These are phyloP conservation scores for Trichacis sp. DNA, from an alignment of 2,888 invertebrate species.

Conservation along the genomic window DNA sequence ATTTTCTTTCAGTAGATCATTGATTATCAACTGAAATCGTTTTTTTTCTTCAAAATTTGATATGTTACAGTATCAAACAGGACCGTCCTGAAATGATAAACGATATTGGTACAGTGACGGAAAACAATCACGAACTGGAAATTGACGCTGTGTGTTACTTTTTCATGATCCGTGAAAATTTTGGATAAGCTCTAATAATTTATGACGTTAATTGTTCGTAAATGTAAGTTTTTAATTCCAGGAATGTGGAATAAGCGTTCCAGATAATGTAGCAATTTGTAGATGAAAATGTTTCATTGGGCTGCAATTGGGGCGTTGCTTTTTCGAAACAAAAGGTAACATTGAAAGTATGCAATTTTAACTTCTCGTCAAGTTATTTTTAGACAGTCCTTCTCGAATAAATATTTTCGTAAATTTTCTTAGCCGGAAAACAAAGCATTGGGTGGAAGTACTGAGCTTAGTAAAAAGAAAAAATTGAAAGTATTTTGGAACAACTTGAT, in stretches of 20 bases:
- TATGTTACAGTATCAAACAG: constrained; percentile 62
- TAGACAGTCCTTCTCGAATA: no score
- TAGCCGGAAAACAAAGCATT: constrained; percentile 37
- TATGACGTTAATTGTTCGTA: no score
- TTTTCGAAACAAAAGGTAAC: constrained; percentile 43
- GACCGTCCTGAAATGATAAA: constrained; percentile 59
- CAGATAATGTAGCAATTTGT: constrained; percentile 56
- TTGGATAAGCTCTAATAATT: constrained; percentile 55
- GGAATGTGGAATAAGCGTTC: constrained; percentile 55
- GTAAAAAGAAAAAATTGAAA: constrained; percentile 45
- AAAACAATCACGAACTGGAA: constrained; percentile 51
- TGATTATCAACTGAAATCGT: constrained; percentile 3
- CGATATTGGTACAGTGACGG: constrained; percentile 61
- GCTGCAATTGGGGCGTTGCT: constrained; percentile 53
- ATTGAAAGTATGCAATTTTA: constrained; percentile 44
- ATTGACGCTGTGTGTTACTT: constrained; percentile 44
- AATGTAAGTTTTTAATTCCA: constrained; percentile 39
- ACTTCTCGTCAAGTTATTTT: not conserved
- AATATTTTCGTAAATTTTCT: constrained; percentile 19
- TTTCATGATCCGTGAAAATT: constrained; percentile 44
- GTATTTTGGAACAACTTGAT: constrained; percentile 29
- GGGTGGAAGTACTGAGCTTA: constrained; percentile 51
- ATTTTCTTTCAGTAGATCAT: no score
- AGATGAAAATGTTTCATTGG: constrained; percentile 48
- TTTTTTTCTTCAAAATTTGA: constrained; percentile 51